Percentiles rank a stretch among this genome's conserved stretches.
phyloP scores from a whole-genome alignment of 1,140 invertebrate species.

The Colletes gigas region DNA sequence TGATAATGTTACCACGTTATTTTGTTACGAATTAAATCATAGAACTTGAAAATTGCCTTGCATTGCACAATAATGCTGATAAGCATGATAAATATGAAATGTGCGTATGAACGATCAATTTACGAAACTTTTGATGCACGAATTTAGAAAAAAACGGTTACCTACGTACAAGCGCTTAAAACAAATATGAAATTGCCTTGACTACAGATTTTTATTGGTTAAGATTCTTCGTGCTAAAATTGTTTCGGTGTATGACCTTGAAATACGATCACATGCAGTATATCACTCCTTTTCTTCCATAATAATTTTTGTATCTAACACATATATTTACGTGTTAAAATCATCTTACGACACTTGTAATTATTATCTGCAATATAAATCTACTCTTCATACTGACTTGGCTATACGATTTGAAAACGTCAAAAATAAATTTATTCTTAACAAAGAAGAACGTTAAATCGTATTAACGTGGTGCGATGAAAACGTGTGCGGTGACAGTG shows the following conservation, averaged over 20 bases:
- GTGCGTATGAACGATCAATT: neutral
- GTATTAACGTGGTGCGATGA: neutral
- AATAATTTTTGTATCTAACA: conserved; percentile 4
- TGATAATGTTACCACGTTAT: neutral
- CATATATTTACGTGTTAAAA: neutral
- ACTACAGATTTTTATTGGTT: conserved; percentile 31
- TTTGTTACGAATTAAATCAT: conserved; percentile 1
- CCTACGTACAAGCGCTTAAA: neutral
- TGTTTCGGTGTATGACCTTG: conserved; percentile 42
- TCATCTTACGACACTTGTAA: neutral
- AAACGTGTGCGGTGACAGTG: neutral
- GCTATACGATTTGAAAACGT: neutral
- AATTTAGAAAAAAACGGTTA: neutral
- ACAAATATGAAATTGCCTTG: conserved; percentile 10
- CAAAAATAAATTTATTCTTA: neutral
- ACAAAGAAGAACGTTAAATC: neutral
- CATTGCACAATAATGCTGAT: conserved; percentile 1
- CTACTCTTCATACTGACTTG: neutral
- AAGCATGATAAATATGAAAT: conserved; percentile 9
- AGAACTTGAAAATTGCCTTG: neutral
- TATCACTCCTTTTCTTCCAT: conserved; percentile 24
- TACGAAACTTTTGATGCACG: neutral
- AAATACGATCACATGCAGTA: conserved; percentile 18
- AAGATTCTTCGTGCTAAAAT: conserved; percentile 32
- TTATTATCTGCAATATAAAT: conserved; percentile 14